Conservation (phyloP, 2,888 invertebrate genomes). For the Athrips mouffetella region DNA sequence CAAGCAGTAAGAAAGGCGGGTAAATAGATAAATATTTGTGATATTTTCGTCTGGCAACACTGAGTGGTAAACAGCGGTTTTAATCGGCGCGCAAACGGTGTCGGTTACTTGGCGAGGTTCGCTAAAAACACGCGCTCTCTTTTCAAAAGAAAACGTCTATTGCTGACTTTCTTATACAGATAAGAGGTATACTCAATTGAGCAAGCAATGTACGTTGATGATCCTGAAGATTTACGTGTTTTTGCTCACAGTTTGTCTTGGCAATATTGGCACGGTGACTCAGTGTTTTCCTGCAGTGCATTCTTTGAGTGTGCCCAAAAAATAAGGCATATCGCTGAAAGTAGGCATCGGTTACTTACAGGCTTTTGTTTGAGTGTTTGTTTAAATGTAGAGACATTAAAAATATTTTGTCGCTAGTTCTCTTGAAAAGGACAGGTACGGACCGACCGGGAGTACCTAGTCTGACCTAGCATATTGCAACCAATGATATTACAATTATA, state of each 20-base stretch:
- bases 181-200: neutral
- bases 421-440: too few relatives aligned
- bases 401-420: too few relatives aligned
- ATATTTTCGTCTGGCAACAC: constrained; percentile 53
- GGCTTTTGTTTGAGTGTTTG: too few relatives aligned
- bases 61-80: constrained; percentile 56
- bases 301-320: constrained; percentile 20
- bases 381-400: too few relatives aligned
- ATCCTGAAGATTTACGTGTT: neutral
- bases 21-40: constrained; percentile 49
- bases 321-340: constrained; percentile 12
- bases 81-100: constrained; percentile 64
- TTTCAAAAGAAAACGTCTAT: constrained; percentile 19
- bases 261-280: constrained; percentile 36
- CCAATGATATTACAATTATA: too few relatives aligned
- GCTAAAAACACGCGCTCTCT: constrained; percentile 22
- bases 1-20: constrained; percentile 15
- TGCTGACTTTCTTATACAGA: neutral
- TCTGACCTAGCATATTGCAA: too few relatives aligned
- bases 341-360: neutral
- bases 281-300: constrained; percentile 31
- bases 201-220: neutral
- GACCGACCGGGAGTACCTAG: too few relatives aligned
- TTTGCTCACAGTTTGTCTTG: constrained; percentile 30
- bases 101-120: constrained; percentile 52